Percentiles rank a stretch among this genome's conserved stretches.
Conservation (phyloP, 2,797 vertebrate species). For the Neostethus bicornis region DNA sequence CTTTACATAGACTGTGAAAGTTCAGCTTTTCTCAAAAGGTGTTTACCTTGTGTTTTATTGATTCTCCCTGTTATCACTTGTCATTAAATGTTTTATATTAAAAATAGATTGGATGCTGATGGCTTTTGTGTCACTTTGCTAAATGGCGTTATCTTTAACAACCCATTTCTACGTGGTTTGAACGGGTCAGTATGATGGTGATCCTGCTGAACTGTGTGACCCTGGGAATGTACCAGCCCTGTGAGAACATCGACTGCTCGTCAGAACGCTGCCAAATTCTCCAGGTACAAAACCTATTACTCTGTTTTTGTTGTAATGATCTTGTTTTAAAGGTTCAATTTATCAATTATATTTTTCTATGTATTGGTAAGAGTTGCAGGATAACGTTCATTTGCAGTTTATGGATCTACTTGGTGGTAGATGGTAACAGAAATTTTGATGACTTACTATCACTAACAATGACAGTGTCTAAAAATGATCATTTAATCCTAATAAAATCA, state of each 20-base stretch:
- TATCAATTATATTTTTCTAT: background rate
- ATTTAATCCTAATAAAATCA: too few relatives aligned
- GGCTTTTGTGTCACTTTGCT: background rate
- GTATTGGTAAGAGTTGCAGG: background rate
- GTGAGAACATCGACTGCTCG: conserved; percentile 96
- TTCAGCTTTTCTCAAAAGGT: background rate
- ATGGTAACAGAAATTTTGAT: too few relatives aligned
- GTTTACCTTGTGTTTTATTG: background rate
- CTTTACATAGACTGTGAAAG: background rate
- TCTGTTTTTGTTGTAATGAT: background rate
- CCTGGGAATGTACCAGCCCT: conserved; percentile 98
- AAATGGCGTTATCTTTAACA: conserved; percentile 49
- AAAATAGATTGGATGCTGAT: background rate
- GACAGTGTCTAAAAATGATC: too few relatives aligned
- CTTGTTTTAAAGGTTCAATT: background rate
- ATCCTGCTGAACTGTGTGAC: conserved; percentile 97
- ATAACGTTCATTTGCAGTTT: background rate
- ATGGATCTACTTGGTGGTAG: too few relatives aligned
- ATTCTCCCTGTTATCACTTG: background rate
- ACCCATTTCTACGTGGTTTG: conserved; percentile 61
- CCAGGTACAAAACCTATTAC: conserved; percentile 61
- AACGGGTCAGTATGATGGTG: conserved; percentile 92
- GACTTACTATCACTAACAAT: too few relatives aligned
- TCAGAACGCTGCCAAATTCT: conserved; percentile 77
- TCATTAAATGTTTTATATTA: background rate